Base-by-base conservation (phyloP, 2,113 vertebrate species). In the Puffinus mauretanicus region DNA sequence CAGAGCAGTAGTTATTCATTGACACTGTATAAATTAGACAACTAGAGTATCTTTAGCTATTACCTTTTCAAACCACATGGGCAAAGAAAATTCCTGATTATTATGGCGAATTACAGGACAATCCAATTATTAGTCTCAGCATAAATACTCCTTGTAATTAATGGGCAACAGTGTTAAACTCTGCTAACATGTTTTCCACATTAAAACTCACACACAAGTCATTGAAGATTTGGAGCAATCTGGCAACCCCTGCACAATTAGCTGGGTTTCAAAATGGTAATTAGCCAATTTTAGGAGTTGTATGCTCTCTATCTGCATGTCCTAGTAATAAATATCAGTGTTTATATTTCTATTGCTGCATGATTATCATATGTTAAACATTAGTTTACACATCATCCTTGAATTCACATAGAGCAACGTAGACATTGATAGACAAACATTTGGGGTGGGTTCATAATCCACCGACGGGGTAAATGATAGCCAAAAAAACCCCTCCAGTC, bases 81-180 rank as follows among this genome's bases (percentile, higher is more conserved):
- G 69, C 55, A 90, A 84, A 65, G 44, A 88, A 95, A 94, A 93
- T 64, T 88, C 64, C 80, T 83, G 64, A 81, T 90, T 75, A 73
- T 95, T 95, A 67, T 42, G 40, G 46, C 60, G 72, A 80, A 95
- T 92, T 93, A 92, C 60, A 90, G 42, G 42, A 79, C 82, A 96
- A 94, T 81, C 55, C 76, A 49, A 81, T 93, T 90, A 88, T 66
- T 66, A 72, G 47, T 57, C 60, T 73, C 81, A 84, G 65, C 57
- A 76, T 79, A 91, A 92, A 76, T 67, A 38, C 5, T 60, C 27
- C 36, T 57, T 72, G 55, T 88, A 91, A 94, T 92, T 88, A 94
- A 92, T 11, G 13, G 65, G 30, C 26, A 90, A 55, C 46, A 38
- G 46, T 36, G 25, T 82, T 92, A 71, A 93, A 75, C 32, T 88